Percentiles rank a stretch among this genome's conserved stretches.
phyloP scores from a whole-genome alignment of 2,888 invertebrate genomes.

The Campoletis raptor region DNA sequence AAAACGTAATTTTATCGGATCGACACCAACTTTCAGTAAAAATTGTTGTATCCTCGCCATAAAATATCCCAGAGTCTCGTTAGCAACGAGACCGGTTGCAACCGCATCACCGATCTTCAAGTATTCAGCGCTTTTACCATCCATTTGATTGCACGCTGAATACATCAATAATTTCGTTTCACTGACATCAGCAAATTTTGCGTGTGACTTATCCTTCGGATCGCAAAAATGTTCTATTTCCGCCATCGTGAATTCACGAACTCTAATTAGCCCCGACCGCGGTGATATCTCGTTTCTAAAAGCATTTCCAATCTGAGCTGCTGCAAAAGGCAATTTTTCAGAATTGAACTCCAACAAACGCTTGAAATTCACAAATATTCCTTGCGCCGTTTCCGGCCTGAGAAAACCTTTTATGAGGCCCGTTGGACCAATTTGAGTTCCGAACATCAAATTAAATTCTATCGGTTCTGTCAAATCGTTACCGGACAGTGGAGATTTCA shows the following conservation, averaged over 20 bases:
- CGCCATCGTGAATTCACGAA: constrained; percentile 99
- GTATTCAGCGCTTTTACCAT: constrained; percentile 94
- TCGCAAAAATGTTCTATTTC: constrained; percentile 99
- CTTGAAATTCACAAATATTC: constrained; percentile 99
- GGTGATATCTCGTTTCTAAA: constrained; percentile 99
- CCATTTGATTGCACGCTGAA: constrained; percentile 99
- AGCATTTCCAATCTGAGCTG: constrained; percentile 99
- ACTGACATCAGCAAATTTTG: constrained; percentile 93
- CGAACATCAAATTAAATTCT: constrained; percentile 99
- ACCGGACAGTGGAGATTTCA: constrained; percentile 98
- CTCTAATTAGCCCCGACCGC: constrained; percentile 96
- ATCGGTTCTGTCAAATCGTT: constrained; percentile 98
- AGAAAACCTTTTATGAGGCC: constrained; percentile 97
- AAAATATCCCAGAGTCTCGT: constrained; percentile 99
- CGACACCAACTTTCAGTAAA: constrained; percentile 94
- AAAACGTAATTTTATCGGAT: constrained; percentile 94
- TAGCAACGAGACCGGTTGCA: constrained; percentile 93
- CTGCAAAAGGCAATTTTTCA: constrained; percentile 98
- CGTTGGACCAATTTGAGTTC: constrained; percentile 98
- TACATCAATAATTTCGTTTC: constrained; percentile 93
- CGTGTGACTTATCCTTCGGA: constrained; percentile 93
- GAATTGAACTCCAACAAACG: constrained; percentile 98
- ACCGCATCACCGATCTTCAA: constrained; percentile 96
- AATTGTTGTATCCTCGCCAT: constrained; percentile 98
- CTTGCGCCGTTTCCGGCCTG: constrained; percentile 99